Conservation (phyloP, 2,113 vertebrate genomes). For the Sula dactylatra region DNA sequence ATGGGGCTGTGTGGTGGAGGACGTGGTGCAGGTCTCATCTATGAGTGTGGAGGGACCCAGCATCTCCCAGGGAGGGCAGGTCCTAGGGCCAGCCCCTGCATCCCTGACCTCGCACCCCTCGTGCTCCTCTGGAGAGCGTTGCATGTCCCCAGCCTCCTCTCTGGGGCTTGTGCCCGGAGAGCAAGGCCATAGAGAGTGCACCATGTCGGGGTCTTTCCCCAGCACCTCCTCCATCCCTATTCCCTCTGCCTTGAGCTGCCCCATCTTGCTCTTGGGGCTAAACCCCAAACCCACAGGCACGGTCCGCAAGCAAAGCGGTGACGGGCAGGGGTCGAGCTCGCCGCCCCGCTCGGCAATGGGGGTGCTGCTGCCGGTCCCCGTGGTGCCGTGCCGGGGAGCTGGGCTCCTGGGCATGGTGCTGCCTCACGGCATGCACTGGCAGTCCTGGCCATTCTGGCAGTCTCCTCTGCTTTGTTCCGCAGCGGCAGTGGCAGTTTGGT, state of each 20-base stretch:
- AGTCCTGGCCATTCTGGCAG: slow-evolving; percentile 68
- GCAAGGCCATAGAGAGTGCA: accelerated
- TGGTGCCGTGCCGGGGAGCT: background rate
- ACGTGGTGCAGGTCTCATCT: accelerated
- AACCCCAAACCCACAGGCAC: accelerated
- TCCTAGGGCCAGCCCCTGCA: background rate
- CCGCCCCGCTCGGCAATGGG: accelerated
- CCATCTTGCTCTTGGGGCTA: accelerated
- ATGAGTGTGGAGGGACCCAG: background rate
- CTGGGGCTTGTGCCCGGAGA: accelerated
- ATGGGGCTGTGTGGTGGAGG: background rate
- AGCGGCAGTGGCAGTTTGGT: slow-evolving; percentile 96
- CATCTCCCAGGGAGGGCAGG: background rate
- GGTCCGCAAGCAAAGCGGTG: background rate
- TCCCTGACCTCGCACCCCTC: background rate
- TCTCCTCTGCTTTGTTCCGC: slow-evolving; percentile 85
- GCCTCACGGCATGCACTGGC: background rate
- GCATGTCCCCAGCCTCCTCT: accelerated
- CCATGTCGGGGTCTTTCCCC: accelerated
- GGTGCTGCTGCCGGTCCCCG: background rate
- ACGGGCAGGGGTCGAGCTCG: background rate
- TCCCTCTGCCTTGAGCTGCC: background rate
- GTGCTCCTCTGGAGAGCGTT: background rate
- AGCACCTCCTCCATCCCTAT: background rate
- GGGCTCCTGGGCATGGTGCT: background rate